phyloP scores from a whole-genome alignment of 2,113 vertebrate genomes.

The Oceanites oceanicus region DNA sequence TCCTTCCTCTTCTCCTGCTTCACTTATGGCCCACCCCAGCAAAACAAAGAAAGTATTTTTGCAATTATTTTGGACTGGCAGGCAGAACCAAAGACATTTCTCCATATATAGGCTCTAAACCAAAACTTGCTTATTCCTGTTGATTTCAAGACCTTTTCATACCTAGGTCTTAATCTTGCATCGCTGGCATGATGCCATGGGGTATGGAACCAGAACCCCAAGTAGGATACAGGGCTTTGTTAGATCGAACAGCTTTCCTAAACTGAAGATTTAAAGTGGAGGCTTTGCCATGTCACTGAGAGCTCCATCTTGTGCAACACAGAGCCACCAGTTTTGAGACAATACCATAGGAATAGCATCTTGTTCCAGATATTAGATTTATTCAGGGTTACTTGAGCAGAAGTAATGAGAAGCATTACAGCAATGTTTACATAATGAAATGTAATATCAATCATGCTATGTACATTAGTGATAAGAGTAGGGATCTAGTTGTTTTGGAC shows the following conservation, averaged over 20 bases:
- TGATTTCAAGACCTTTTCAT: not conserved
- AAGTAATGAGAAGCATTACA: conserved; percentile 70
- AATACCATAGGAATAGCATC: not conserved
- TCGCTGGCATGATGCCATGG: not conserved
- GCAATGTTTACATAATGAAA: conserved; percentile 61
- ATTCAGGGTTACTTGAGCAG: conserved; percentile 66
- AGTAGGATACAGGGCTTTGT: not conserved
- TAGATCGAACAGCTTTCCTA: not conserved
- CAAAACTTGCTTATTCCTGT: not conserved
- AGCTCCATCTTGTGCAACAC: conserved; percentile 31
- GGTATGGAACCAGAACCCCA: not conserved
- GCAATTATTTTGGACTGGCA: not conserved
- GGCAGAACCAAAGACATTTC: not conserved
- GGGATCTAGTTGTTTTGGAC: conserved; percentile 18
- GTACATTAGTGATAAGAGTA: conserved; percentile 50
- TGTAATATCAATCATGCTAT: conserved; percentile 41
- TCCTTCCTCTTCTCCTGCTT: not conserved
- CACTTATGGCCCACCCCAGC: not conserved
- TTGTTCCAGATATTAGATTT: conserved; percentile 64
- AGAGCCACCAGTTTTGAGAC: conserved; percentile 52
- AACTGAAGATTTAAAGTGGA: not conserved
- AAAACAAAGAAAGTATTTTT: not conserved
- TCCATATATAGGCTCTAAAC: not conserved
- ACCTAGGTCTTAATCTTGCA: not conserved
- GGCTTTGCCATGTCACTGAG: not conserved